phyloP scores from a whole-genome alignment of 1,140 invertebrate genomes.

The Drosophila serrata region DNA sequence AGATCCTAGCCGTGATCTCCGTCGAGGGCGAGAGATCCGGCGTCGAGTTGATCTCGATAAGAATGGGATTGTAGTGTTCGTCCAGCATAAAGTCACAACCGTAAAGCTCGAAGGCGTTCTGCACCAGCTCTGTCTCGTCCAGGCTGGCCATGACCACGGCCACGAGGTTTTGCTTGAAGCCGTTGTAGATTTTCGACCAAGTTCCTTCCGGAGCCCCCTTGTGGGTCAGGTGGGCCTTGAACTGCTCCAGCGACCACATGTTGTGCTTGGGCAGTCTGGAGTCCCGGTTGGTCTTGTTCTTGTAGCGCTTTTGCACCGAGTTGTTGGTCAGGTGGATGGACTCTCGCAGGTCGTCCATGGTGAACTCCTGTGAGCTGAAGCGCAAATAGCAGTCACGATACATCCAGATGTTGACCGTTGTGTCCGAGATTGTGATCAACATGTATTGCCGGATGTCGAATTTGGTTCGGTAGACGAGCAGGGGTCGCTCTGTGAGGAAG shows the following conservation, averaged over 20 bases:
- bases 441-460: slow-evolving; percentile 97
- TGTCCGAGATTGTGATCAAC: slow-evolving; percentile 92
- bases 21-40: slow-evolving; percentile 94
- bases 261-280: slow-evolving; percentile 91
- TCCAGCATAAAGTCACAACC: slow-evolving; percentile 96
- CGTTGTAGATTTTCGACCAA: slow-evolving; percentile 92
- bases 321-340: slow-evolving; percentile 97
- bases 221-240: slow-evolving; percentile 89
- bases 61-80: slow-evolving; percentile 94
- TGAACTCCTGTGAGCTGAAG: slow-evolving; percentile 95
- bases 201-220: slow-evolving; percentile 84
- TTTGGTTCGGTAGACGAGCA: slow-evolving; percentile 95
- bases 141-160: slow-evolving; percentile 91
- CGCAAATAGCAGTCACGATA: slow-evolving; percentile 95
- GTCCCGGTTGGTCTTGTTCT: slow-evolving; percentile 88
- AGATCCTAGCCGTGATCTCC: slow-evolving; percentile 92
- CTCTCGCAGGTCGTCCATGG: slow-evolving; percentile 93
- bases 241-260: slow-evolving; percentile 94
- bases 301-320: slow-evolving; percentile 94
- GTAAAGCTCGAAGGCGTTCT: slow-evolving; percentile 95
- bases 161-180: slow-evolving; percentile 94
- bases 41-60: slow-evolving; percentile 97
- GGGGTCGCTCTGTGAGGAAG: slow-evolving; percentile 89
- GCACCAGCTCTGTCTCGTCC: slow-evolving; percentile 91
- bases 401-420: slow-evolving; percentile 94